Conservation (phyloP, 2,888 invertebrate species). For the Acholoe squamosa region DNA sequence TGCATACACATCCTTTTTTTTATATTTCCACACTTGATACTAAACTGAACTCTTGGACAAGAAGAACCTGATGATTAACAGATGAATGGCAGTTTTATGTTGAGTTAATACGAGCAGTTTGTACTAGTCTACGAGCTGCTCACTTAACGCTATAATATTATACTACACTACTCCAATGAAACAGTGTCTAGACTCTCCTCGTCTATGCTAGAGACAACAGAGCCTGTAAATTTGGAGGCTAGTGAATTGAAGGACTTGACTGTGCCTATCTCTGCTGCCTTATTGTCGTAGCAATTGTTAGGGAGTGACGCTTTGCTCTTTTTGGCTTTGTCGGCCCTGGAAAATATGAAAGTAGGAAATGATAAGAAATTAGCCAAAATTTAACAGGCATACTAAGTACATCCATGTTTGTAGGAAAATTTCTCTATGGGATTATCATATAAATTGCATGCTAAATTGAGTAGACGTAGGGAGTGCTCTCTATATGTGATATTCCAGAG, state of each 20-base stretch:
- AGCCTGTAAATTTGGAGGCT: constrained; percentile 28
- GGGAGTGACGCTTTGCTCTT: not conserved
- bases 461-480: too few relatives aligned
- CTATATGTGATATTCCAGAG: too few relatives aligned
- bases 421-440: too few relatives aligned
- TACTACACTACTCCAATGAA: not conserved
- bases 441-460: too few relatives aligned
- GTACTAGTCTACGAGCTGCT: not conserved
- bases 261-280: not conserved
- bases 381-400: too few relatives aligned
- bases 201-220: not conserved
- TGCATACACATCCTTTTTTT: not conserved
- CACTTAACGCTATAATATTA: not conserved
- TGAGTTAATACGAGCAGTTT: not conserved
- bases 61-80: not conserved
- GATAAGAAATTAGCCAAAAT: too few relatives aligned
- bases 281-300: not conserved
- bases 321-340: not conserved
- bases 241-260: constrained; percentile 41
- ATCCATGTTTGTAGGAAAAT: too few relatives aligned
- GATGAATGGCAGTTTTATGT: not conserved
- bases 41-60: not conserved
- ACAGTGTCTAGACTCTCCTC: constrained; percentile 31
- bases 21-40: not conserved
- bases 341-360: not conserved